Conservation (phyloP, 2,797 vertebrate species). For the Rhynchonycteris naso region DNA sequence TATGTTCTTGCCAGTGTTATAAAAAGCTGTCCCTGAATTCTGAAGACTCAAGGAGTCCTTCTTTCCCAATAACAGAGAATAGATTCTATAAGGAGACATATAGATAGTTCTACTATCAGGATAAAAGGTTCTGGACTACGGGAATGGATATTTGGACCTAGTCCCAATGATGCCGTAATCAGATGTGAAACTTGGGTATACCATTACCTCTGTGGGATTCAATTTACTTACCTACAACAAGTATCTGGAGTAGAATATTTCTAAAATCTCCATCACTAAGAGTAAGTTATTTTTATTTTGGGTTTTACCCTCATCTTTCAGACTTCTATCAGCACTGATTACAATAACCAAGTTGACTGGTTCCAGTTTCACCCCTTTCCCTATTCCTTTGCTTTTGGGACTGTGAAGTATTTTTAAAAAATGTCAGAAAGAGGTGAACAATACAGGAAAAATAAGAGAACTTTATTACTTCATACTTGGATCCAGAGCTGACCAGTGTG, state of each 20-base stretch:
- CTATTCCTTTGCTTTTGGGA: slow-evolving; percentile 11
- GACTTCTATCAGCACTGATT: not conserved
- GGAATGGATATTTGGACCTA: not conserved
- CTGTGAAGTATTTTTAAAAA: not conserved
- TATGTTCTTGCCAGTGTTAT: not conserved
- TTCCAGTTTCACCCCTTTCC: not conserved
- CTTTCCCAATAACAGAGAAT: not conserved
- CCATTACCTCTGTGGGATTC: not conserved
- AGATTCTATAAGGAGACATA: not conserved
- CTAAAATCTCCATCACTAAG: not conserved
- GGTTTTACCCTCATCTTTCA: slow-evolving; percentile 18
- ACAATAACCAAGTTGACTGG: not conserved
- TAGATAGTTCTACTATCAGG: not conserved
- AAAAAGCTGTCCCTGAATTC: slow-evolving; percentile 23
- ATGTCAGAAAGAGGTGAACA: not conserved
- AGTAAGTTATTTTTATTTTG: slow-evolving; percentile 36
- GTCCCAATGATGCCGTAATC: not conserved
- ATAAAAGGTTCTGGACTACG: not conserved
- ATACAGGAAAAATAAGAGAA: not conserved
- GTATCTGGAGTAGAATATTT: not conserved
- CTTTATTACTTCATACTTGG: not conserved
- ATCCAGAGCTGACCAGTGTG: not conserved
- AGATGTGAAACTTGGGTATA: not conserved
- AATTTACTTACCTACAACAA: not conserved
- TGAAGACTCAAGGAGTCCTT: not conserved